A percentile compares a stretch with the other conserved stretches of the same genome.
These are phyloP conservation scores for Xenopus laevis DNA, from an alignment of 2,113 vertebrate species.

Conservation along the genomic window DNA sequence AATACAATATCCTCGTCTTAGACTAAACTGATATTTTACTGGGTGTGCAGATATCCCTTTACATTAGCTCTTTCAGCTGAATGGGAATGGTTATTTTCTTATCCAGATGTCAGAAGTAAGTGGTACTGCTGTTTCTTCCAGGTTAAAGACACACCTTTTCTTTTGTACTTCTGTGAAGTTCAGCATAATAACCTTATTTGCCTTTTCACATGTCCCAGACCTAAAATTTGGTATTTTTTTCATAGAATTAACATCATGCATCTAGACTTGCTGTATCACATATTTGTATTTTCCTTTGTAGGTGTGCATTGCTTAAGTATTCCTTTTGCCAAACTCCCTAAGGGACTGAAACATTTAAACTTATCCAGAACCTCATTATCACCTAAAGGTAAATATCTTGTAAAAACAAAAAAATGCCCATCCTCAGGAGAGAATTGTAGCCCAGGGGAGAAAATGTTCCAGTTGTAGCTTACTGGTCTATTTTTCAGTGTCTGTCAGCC, in stretches of 20 bases:
- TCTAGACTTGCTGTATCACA: not conserved
- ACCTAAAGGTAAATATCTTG: slow-evolving; percentile 84
- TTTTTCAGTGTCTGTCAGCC: no score
- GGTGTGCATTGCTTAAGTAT: slow-evolving; percentile 84
- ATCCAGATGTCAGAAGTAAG: slow-evolving; percentile 1
- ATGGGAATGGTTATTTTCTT: not conserved
- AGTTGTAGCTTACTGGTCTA: no score
- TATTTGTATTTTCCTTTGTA: slow-evolving; percentile 48
- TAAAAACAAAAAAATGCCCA: no score
- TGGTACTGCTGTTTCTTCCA: not conserved
- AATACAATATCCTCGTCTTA: no score
- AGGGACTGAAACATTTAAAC: slow-evolving; percentile 90
- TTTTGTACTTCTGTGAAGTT: slow-evolving; percentile 11
- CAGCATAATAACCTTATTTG: not conserved
- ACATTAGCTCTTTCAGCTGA: not conserved
- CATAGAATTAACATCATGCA: not conserved
- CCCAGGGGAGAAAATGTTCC: no score
- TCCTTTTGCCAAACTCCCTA: slow-evolving; percentile 90
- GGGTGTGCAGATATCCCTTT: not conserved
- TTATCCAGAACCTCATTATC: slow-evolving; percentile 94
- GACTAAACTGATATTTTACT: no score
- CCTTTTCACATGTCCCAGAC: not conserved
- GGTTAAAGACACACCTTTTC: not conserved
- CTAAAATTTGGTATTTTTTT: not conserved
- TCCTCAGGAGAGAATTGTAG: no score